A percentile compares a stretch with the other conserved stretches of the same genome.
Conservation (phyloP, 2,113 vertebrate genomes). For the Carlito syrichta region DNA sequence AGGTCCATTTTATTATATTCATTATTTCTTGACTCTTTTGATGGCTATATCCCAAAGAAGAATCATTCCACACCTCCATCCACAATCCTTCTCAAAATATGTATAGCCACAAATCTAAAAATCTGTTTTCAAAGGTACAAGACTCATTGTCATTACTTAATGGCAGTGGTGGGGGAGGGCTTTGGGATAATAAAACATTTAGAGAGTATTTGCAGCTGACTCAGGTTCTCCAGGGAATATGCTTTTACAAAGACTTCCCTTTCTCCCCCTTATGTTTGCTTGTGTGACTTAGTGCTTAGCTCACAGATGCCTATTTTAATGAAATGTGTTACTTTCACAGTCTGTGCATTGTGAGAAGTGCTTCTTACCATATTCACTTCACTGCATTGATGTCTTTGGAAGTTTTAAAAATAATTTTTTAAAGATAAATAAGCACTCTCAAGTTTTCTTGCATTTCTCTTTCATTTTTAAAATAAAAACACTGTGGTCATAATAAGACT, state of each 20-base stretch:
- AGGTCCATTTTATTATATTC: not conserved
- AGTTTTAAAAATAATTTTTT: constrained; percentile 13
- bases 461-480: not conserved
- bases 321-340: constrained; percentile 54
- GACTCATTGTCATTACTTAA: not conserved
- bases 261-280: not conserved
- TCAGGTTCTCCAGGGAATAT: not conserved
- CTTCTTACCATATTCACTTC: constrained; percentile 14
- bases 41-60: not conserved
- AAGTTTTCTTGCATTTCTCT: not conserved
- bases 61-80: not conserved
- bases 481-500: not conserved
- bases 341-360: constrained; percentile 35
- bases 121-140: not conserved
- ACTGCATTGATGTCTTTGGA: not conserved
- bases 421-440: not conserved
- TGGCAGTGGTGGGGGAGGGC: not conserved
- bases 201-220: not conserved
- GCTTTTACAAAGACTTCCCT: not conserved
- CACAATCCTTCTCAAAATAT: not conserved
- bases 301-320: constrained; percentile 41
- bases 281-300: not conserved
- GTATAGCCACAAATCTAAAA: not conserved
- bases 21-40: not conserved
- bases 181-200: not conserved